Base-by-base conservation (phyloP, 2,888 invertebrate species). In the Pheosia tremula region DNA sequence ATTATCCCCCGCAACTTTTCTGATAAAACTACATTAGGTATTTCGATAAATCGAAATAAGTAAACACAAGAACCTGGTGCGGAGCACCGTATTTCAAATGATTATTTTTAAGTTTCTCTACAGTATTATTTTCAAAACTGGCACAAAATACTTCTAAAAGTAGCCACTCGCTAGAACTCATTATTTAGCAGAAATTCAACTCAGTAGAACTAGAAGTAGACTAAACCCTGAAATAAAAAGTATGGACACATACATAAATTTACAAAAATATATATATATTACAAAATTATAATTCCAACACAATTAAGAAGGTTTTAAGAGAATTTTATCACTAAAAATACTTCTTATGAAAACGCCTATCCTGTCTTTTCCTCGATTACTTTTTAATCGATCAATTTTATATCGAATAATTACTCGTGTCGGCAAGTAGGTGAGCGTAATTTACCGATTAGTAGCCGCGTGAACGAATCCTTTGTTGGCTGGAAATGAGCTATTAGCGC, bases 391-490 rank as follows among this genome's bases (percentile, higher is more conserved):
- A 75, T 80, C 68, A 71, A 75, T 78, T 84, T 82, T 82, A 84
- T 81, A 78, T 78, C 71, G 80, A 79, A 80, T 84, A 83, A 83
- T 83, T 80, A 81, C 80, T 77, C 78, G 78, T 82, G 74, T 74
- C 68, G 71, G 71, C 74, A 80, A 86, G 79, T 86, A 78, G 75
- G 78, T 78, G 76, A 80, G 84, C 84, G 86, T 87, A 86, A 87
- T 89, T 89, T 85, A 83, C 82, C 89, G 86, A 87, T 87, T 87
- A 75, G 74, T 82, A 80, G 84, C 72, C 85, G 80, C 81, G 76
- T 85, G 85, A 88, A 81, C 77, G 85, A 84, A 75, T 85, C 82
- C 82, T 90, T 92, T 91, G 89, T 90, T 85, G 83, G 75, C 78
- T 79, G 79, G 81, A 85, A 88, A 88, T 87, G 86, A 87, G 88